Base-by-base conservation (phyloP, 2,797 vertebrate genomes). In the Moxostoma hubbsi region DNA sequence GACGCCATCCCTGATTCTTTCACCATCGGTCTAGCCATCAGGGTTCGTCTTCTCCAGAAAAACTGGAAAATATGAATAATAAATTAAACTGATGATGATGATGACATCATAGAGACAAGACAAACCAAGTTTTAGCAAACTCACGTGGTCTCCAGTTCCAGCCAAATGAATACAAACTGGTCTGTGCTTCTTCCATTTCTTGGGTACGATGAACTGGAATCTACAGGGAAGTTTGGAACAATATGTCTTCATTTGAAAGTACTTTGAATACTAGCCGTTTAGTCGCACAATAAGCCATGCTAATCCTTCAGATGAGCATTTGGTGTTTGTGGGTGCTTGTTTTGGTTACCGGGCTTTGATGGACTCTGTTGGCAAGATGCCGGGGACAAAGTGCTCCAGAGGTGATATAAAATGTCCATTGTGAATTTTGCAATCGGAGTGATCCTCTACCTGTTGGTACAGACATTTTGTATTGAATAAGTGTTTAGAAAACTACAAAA, bases 1-100 rank as follows among this genome's bases (percentile, higher is more conserved):
- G 98, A 99, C 65, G 96, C 97, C 93, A 99, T 98, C 7, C 94
- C 93, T n/a, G 97, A 95, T 88, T 99, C 98, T 90, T 96, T 98
- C 81, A 99, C 93, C 98, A 99, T 99, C 1, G 97, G 97, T 62
- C 96, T 93, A 24, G 98, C 98, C 97, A 98, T 99, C 63, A 99
- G 85, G 0, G 95, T 96, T 80, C 96, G 92, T 53, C 96, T 94
- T 50, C 97, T 95, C 97, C 97, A 99, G 89, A 96, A 99, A 88
- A 96, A 94, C 98, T 99, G 77, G 6, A 68, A 55, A 84, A n/a
- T 55, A 73, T 12, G 5, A 1, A 45, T 2, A 7, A 24, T 24
- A 24, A 24, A 24, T 24, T 24, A 24, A 24, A 24, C 24, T 3
- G 24, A 24, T 46, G 15, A 24, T n/a, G 13, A 46, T 45, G 7